Evolutionary conservation across 2,797 vertebrate species (phyloP).

Genomic region (Pangasius macronema): DNA sequence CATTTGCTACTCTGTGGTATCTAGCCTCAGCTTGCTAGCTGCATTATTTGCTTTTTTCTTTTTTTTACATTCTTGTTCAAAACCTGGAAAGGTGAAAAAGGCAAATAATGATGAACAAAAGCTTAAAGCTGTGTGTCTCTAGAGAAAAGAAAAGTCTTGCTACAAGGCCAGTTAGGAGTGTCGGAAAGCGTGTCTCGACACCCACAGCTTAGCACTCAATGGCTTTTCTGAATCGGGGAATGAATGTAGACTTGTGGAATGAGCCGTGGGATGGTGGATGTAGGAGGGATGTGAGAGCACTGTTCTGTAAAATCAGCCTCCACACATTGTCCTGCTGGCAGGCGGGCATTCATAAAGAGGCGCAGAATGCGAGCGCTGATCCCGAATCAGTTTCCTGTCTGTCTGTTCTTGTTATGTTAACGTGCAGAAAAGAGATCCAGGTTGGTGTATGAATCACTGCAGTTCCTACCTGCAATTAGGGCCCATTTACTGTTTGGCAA

Average conservation of each 20-base stretch:
- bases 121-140: not conserved
- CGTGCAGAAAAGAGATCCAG: not conserved
- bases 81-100: constrained; percentile 7
- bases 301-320: constrained; percentile 49
- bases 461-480: not conserved
- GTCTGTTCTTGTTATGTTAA: not conserved
- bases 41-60: not conserved
- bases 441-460: not conserved
- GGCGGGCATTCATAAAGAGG: constrained; percentile 35
- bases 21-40: not conserved
- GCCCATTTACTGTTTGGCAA: not conserved
- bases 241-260: constrained; percentile 62
- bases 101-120: not conserved
- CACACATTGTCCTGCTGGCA: constrained; percentile 51
- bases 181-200: constrained; percentile 17
- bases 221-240: constrained; percentile 60
- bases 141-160: not conserved
- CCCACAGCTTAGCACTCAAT: constrained; percentile 64
- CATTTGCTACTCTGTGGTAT: not conserved
- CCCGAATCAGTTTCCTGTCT: constrained; percentile 5
- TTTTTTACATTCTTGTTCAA: not conserved
- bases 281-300: constrained; percentile 61
- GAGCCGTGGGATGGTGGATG: constrained; percentile 62
- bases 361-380: constrained; percentile 1
- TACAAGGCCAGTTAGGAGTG: constrained; percentile 20